Percentiles rank a stretch among this genome's conserved stretches.
Conservation (phyloP, 2,797 vertebrate species). For the Martes flavigula region DNA sequence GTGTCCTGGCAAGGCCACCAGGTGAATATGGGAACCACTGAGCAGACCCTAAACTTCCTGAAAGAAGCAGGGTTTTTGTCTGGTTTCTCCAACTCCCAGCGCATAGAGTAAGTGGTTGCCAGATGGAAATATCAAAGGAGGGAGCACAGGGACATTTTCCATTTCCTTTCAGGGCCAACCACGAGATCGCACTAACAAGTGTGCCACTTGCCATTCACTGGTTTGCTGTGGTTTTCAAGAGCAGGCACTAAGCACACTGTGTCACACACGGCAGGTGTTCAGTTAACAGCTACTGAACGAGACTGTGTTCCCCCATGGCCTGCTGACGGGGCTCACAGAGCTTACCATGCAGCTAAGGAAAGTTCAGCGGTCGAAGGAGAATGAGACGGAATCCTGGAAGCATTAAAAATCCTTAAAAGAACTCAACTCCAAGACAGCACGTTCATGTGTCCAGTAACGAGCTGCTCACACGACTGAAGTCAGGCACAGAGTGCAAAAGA, state of each 20-base stretch:
- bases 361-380: not conserved
- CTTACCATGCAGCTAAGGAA: not conserved
- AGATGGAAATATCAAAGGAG: not conserved
- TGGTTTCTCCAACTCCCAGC: not conserved
- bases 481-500: not conserved
- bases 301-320: not conserved
- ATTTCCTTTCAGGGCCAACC: not conserved
- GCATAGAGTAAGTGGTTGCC: not conserved
- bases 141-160: not conserved
- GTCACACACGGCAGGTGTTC: not conserved
- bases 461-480: not conserved
- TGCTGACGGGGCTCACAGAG: rapidly evolving
- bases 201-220: not conserved
- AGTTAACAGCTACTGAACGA: rapidly evolving
- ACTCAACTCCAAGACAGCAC: not conserved
- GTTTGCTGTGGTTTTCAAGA: not conserved
- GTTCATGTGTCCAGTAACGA: not conserved
- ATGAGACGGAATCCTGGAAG: not conserved
- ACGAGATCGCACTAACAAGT: not conserved
- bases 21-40: not conserved
- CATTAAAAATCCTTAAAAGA: not conserved
- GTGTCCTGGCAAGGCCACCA: not conserved
- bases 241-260: not conserved
- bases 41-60: too few relatives aligned
- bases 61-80: not conserved